Conservation (phyloP, 2,113 vertebrate genomes). For the Otus sunia region DNA sequence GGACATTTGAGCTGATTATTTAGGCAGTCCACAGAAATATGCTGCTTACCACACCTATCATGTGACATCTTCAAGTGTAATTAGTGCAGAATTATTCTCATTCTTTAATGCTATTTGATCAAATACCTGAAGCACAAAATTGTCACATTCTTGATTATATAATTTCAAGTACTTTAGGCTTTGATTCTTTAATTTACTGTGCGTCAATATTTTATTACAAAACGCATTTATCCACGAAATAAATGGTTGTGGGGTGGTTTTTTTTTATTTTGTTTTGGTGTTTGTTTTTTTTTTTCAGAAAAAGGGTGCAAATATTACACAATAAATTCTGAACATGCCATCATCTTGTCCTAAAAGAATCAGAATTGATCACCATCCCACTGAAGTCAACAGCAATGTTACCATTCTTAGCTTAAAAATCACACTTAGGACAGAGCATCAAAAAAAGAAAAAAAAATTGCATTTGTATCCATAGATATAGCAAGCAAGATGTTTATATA, state of each 20-base stretch:
- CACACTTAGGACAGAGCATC: not conserved
- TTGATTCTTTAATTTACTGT: not conserved
- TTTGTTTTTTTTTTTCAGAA: not conserved
- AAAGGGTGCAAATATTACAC: not conserved
- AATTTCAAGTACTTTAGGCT: not conserved
- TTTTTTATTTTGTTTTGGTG: not conserved
- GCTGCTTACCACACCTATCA: not conserved
- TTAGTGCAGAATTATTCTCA: not conserved
- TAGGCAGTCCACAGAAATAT: not conserved
- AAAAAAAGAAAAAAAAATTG: not conserved
- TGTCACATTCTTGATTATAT: not conserved
- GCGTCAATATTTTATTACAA: not conserved
- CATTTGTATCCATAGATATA: not conserved
- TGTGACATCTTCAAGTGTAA: not conserved
- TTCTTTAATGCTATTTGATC: not conserved
- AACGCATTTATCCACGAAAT: not conserved
- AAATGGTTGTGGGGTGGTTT: accelerated
- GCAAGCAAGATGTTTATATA: not conserved
- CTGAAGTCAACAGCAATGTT: not conserved
- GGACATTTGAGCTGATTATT: not conserved
- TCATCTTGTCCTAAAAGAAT: not conserved
- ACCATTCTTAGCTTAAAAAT: not conserved
- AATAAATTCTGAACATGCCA: not conserved
- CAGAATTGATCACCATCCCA: not conserved
- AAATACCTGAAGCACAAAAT: not conserved